phyloP scores from a whole-genome alignment of 2,888 invertebrate species.

The Rotaria socialis region DNA sequence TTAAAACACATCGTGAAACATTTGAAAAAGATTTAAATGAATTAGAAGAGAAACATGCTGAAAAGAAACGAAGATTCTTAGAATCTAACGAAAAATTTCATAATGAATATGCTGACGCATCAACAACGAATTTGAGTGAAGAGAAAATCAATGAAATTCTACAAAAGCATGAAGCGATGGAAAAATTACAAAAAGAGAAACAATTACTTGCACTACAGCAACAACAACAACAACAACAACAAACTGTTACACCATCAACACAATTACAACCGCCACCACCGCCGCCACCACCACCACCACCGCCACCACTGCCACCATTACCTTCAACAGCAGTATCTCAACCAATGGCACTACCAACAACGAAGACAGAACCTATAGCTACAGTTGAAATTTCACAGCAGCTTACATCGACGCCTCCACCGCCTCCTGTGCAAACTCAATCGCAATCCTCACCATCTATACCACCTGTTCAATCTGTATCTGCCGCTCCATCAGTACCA shows the following conservation, averaged over 20 bases:
- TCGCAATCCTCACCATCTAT: background rate
- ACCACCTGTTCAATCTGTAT: background rate
- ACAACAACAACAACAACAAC: background rate
- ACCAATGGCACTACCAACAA: background rate
- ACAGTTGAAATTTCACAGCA: background rate
- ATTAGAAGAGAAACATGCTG: constrained; percentile 91
- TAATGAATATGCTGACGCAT: constrained; percentile 66
- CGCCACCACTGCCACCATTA: background rate
- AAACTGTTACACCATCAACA: background rate
- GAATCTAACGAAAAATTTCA: constrained; percentile 89
- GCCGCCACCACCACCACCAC: background rate
- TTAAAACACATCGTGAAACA: constrained; percentile 91
- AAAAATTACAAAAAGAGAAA: constrained; percentile 11
- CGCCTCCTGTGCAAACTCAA: background rate
- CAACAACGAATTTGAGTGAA: background rate
- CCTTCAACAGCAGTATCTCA: background rate
- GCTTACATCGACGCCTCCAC: background rate
- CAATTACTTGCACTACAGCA: background rate
- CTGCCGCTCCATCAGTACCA: background rate
- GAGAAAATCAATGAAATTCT: background rate
- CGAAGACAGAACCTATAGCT: background rate
- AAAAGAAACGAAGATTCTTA: constrained; percentile 85
- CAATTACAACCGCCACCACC: background rate
- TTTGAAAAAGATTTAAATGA: constrained; percentile 86
- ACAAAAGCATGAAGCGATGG: background rate